Base-by-base conservation (phyloP, 2,888 invertebrate species). In the Epistrophe eligans region DNA sequence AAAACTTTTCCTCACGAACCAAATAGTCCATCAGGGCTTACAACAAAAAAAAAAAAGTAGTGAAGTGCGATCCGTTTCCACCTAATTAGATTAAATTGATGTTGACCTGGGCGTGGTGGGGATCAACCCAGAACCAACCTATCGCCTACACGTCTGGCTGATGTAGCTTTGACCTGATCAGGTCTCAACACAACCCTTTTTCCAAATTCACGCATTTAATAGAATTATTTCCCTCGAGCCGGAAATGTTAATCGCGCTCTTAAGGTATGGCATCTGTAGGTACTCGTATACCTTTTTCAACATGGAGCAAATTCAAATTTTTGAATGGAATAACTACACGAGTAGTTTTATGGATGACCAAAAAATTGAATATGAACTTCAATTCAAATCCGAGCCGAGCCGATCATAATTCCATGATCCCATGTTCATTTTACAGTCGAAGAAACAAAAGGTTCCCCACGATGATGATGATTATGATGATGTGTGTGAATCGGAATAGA, bases 71-170 rank as follows among this genome's bases (percentile, higher is more conserved):
- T 87, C 87, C 79, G 79, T 87, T 87, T 87, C 87, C 87, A 83
- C 71, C 76, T 83, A 87, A 87, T 87, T 87, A 87, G 87, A 87
- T 87, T 87, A 83, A 87, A 83, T 76, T 87, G 83, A 87, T 87
- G 79, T 79, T 67, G 83, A 74, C 79, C 43, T 66, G 66, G 71
- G n/a, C 5, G 32, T 35, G 15, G 35, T 35, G 15, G 35, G 19
- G 76, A 79, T 79, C 19, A 66, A 66, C 57, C 57, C 67, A 24
- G 66, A 66, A 24, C 24, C 24, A 24, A 24, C 24, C 3, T 3
- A 66, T 72, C 83, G 50, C 83, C 83, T 87, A 83, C 87, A 67
- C 85, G 40, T n/a, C n/a, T 40, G 40, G n/a, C 40, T 24, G 64
- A 9, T 43, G 17, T 62, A 15, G 1, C 38, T 17, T 1, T 19